Base-by-base conservation (phyloP, 1,140 invertebrate species). In the Calycopis cecrops region DNA sequence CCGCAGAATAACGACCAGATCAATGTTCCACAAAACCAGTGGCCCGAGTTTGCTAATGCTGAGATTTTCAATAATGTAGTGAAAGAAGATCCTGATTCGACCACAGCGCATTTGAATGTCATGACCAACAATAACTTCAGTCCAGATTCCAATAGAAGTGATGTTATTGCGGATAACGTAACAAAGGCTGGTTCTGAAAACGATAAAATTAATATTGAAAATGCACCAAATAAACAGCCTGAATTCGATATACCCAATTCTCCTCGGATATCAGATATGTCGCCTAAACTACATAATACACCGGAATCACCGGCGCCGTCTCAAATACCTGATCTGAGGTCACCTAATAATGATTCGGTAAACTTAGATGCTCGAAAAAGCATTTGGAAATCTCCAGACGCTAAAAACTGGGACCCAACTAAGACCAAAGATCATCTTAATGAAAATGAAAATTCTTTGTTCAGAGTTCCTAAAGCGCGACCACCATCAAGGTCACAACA, bases 71-170 rank as follows among this genome's bases (percentile, higher is more conserved):
- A 74, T 59, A 87, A 83, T 65, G 79, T 84, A 11, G 81, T 89
- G 0, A 91, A 91, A 68, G 91, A 91, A 16, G 92, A 92, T 63
- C 91, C 92, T 0, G 92, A 92, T 59, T 92, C 91, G n/a, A 93
- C 92, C 4, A 92, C 88, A 47, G 76, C 88, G 49, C 79, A 88
- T 80, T 77, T 88, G 52, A 88, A 86, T 69, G 63, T 79, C 49
- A 66, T 79, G 10, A 71, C 85, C 11, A 87, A 80, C 65, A 87
- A 78, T 64, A 87, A 89, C 65, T 89, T 81, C 44, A 89, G 87
- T 69, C 87, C 87, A 35, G 87, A 88, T 54, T 88, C 87, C 4
- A 87, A 82, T 17, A 67, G 75, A 59, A 87, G 78, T 55, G 81
- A 87, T 35, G 63, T 74, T 1, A 87, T 72, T 61, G 73, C 73